A percentile compares a stretch with the other conserved stretches of the same genome.
Conservation (phyloP, 2,888 invertebrate genomes). For the Clivina fossor region DNA sequence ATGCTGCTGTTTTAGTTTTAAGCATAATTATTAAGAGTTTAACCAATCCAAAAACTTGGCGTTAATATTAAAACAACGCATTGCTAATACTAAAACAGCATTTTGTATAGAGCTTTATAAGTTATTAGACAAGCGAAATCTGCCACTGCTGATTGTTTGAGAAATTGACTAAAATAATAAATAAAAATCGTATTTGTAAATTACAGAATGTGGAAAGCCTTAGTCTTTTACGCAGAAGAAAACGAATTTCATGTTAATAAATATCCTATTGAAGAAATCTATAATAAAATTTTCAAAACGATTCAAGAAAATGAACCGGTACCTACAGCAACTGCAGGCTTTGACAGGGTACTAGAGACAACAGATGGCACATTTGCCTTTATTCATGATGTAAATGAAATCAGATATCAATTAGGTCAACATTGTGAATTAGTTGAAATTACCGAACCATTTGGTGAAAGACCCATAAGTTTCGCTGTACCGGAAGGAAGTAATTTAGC, state of each 20-base stretch:
- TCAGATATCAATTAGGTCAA: slow-evolving; percentile 76
- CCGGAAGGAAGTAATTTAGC: slow-evolving; percentile 85
- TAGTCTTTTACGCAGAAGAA: slow-evolving; percentile 76
- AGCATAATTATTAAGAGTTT: too few relatives aligned
- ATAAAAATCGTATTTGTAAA: background rate
- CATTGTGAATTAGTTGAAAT: slow-evolving; percentile 87
- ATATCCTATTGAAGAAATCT: slow-evolving; percentile 89
- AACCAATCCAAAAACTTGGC: too few relatives aligned
- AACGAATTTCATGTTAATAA: slow-evolving; percentile 89
- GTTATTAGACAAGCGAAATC: background rate
- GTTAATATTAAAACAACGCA: too few relatives aligned
- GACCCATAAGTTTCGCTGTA: slow-evolving; percentile 85
- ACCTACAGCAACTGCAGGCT: slow-evolving; percentile 68
- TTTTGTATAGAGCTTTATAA: background rate
- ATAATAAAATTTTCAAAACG: slow-evolving; percentile 80
- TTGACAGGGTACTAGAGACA: slow-evolving; percentile 70
- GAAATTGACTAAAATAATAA: background rate
- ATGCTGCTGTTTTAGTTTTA: too few relatives aligned
- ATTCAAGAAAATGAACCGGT: slow-evolving; percentile 80
- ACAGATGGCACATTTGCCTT: slow-evolving; percentile 84
- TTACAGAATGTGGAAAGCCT: slow-evolving; percentile 81
- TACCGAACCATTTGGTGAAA: slow-evolving; percentile 86
- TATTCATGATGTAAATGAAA: slow-evolving; percentile 84
- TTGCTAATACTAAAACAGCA: too few relatives aligned
- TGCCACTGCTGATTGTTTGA: background rate